Evolutionary conservation across 2,888 invertebrate genomes (phyloP), one percentile per base, ranked within the genome.

Genomic region (Dusona sp.): DNA sequence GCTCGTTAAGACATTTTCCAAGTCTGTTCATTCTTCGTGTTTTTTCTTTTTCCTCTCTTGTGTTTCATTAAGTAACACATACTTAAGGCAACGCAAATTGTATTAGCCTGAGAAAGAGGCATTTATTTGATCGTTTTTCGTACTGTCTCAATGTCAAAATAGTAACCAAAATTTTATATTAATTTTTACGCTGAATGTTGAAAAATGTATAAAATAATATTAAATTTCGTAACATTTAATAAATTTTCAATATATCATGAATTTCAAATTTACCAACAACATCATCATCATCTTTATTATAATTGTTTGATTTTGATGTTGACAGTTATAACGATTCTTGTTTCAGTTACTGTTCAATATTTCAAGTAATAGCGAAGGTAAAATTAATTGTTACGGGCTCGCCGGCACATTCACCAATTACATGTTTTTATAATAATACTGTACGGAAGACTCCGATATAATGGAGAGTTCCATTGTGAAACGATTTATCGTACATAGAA

Each of bases 401-500:
- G 33, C 68, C 3, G 9, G 67, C 45, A 45, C 45, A 57, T 81
- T 11, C 67, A 78, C 22, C 68, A 51, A 45, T 84, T 79, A 82
- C 67, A 82, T 75, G 67, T 84, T 65, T 70, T 70, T 78, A 74
- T 77, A 75, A 72, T 33, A 72, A 77, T 29, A 57, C 54, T 42
- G 25, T 61, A 45, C 79, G 29, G 57, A 72, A 79, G 57, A 64
- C 48, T 48, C 33, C 51, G 57, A 74, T 80, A 65, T 84, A 86
- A 84, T 77, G 79, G 84, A 75, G 84, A 79, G 84, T 81, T 84
- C 42, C 87, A 87, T 87, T 87, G 87, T 87, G 82, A 87, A 84
- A 87, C 81, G 87, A 84, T 87, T 87, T 87, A 87, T 87, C 84
- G 87, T 84, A 84, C 84, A 72, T 68, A 9, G 61, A 82, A 72